Conservation (phyloP, 2,888 invertebrate genomes). For the Plutella xylostella region DNA sequence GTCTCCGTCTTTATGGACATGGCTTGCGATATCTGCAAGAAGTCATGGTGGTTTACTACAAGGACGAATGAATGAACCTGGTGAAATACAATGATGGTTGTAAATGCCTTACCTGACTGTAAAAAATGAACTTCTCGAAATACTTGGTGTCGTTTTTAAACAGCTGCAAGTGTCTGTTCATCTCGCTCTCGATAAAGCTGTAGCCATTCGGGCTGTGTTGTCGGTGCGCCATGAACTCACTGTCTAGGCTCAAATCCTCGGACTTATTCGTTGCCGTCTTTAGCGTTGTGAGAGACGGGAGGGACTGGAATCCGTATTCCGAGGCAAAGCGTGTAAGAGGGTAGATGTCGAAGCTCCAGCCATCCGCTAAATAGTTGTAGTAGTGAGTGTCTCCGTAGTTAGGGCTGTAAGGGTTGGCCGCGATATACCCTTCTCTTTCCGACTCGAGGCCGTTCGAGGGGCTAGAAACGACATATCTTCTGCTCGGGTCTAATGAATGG, state of each 20-base stretch:
- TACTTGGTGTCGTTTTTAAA: slow-evolving; percentile 60
- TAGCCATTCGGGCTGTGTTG: slow-evolving; percentile 90
- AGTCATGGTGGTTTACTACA: background rate
- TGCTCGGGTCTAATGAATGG: slow-evolving; percentile 67
- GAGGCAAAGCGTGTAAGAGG: slow-evolving; percentile 90
- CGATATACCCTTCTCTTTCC: slow-evolving; percentile 80
- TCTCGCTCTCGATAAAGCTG: slow-evolving; percentile 69
- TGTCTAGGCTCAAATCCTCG: slow-evolving; percentile 62
- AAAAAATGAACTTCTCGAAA: slow-evolving; percentile 79
- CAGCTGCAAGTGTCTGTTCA: slow-evolving; percentile 73
- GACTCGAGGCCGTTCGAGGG: slow-evolving; percentile 88
- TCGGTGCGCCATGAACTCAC: slow-evolving; percentile 78
- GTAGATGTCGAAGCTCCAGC: slow-evolving; percentile 83
- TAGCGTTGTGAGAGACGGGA: slow-evolving; percentile 81
- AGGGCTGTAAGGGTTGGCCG: slow-evolving; percentile 80
- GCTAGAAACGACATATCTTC: slow-evolving; percentile 86
- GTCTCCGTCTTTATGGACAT: slow-evolving; percentile 88
- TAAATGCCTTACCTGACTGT: slow-evolving; percentile 79
- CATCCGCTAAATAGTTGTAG: slow-evolving; percentile 86
- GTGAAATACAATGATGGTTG: background rate
- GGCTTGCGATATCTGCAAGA: slow-evolving; percentile 83
- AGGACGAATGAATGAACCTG: background rate
- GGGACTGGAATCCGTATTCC: slow-evolving; percentile 95
- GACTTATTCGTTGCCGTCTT: slow-evolving; percentile 63
- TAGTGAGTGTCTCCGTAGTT: slow-evolving; percentile 93